A percentile compares a stretch with the other conserved stretches of the same genome.
These are phyloP conservation scores for Xiphydria camelus DNA, from an alignment of 2,888 invertebrate species.

Conservation along the genomic window DNA sequence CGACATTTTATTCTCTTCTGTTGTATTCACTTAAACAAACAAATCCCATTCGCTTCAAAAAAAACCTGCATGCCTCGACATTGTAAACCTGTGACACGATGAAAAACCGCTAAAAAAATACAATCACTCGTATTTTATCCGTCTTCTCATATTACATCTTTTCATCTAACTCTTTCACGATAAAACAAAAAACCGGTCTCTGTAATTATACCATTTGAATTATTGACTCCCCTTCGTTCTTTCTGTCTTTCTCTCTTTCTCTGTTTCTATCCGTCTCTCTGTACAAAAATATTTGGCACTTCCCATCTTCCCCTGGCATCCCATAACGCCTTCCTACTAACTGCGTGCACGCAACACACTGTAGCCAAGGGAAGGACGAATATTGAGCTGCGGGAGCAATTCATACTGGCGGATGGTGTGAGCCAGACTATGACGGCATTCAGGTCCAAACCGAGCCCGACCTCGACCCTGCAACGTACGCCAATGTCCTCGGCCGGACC, in stretches of 20 bases:
- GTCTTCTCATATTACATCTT: conserved; percentile 12
- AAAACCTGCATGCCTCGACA: conserved; percentile 37
- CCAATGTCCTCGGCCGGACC: conserved; percentile 79
- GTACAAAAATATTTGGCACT: conserved; percentile 33
- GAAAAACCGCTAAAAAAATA: background rate
- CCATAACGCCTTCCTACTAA: conserved; percentile 44
- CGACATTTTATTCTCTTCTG: conserved; percentile 6
- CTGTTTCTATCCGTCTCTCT: conserved; percentile 22
- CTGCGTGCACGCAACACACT: conserved; percentile 60
- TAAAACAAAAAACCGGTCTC: no score
- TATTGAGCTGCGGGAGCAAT: conserved; percentile 98
- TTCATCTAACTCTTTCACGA: no score
- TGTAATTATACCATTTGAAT: no score
- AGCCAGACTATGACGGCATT: conserved; percentile 99
- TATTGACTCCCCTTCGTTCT: no score
- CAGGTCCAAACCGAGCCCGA: conserved; percentile 89
- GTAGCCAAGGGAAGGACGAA: conserved; percentile 99
- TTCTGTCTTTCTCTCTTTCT: conserved; percentile 12
- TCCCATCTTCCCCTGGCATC: conserved; percentile 37
- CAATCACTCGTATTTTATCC: no score
- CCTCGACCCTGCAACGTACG: conserved; percentile 68
- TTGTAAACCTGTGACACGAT: conserved; percentile 25
- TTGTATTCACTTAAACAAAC: conserved; percentile 10
- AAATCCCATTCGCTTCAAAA: no score
- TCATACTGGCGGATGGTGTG: conserved; percentile 97